Evolutionary conservation across 2,797 vertebrate genomes (phyloP), one percentile per base, ranked within the genome.

Genomic region (Helicolenus hilgendorfi): DNA sequence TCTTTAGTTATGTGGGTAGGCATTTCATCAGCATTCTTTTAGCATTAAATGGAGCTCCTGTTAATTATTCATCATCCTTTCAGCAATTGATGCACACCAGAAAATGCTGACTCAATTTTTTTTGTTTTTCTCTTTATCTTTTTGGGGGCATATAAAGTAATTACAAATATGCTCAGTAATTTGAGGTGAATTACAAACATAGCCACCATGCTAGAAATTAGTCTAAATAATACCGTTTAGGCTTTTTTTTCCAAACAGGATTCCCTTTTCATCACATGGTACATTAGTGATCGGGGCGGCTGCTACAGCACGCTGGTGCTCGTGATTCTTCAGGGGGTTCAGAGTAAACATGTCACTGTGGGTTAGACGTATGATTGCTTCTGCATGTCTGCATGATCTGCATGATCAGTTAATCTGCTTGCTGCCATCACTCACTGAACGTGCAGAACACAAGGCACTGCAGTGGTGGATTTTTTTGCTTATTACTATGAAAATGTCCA

Each of bases 51-150:
- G 82, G 87, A 92, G 81, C 81, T 90, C 67, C 53, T 86, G 58
- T 97, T 94, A 96, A 96, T 96, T 94, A 97, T 96, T 96, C 83
- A 96, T 94, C 78, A 81, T 87, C 82, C 81, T 92, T 82, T 93
- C 69, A 87, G 93, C 83, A 80, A 93, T 69, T 93, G 91, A 95
- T 94, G 84, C 29, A 26, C 59, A 92, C 84, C 67, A 13, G 41
- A 87, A 92, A 90, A 90, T 55, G 80, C 84, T 91, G 78, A 93
- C 73, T 88, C n/a, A 13, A 10, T 82, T 72, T 49, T 49, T 85
- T 85, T 83, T 72, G n/a, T 84, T 75, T 75, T 84, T 60, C 10
- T 67, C 62, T 84, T 78, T 38, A 55, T 87, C 45, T 70, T 49
- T 87, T 89, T 60, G 2, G 5, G 10, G n/a, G 56, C 18, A 14